Evolutionary conservation across 2,113 vertebrate genomes (phyloP), one percentile per base, ranked within the genome.

Genomic region (Cranoglanis bouderius): DNA sequence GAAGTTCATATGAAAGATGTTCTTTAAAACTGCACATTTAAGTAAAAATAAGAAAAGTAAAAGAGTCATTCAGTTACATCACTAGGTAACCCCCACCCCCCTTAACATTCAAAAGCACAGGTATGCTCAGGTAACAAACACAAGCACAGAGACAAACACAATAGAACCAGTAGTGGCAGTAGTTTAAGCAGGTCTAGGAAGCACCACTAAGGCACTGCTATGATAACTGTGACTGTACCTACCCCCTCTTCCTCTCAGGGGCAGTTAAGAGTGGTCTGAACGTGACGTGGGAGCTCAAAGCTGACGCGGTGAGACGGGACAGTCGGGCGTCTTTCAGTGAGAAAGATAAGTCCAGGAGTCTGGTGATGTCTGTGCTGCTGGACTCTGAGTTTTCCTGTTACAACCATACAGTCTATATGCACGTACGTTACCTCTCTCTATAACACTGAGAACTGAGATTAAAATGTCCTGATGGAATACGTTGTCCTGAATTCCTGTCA

Each of bases 241-340:
- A 46, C 19, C 61, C 0, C 84, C 70, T 40, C 7, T 87, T 82
- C 90, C 46, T 67, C 46, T 77, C 90, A 93, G 87, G 6, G 8
- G 29, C 26, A 1, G 46, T 10, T 7, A 6, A 5, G 10, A 29
- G 70, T 6, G 80, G 84, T 0, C 70, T 96, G 72, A 96, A 94
- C 65, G 92, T 97, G 88, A 91, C 91, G 0, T 95, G 93, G 75
- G 91, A n/a, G 0, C 86, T 97, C 24, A 61, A 86, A 24, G 91
- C 97, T 82, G 97, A 97, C n/a, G 93, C 92, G 19, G 90, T 53
- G 24, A 94, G 95, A 90, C 90, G 55, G 38, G 89, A 87, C 6
- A 75, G 88, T 88, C 92, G 96, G 86, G 96, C 94, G 46, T 46
- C 9, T 8, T 46, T 97, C 67, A 67, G 0, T 72, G 4, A 29